phyloP scores from a whole-genome alignment of 2,888 invertebrate species.

The Pseudococcus longispinus region DNA sequence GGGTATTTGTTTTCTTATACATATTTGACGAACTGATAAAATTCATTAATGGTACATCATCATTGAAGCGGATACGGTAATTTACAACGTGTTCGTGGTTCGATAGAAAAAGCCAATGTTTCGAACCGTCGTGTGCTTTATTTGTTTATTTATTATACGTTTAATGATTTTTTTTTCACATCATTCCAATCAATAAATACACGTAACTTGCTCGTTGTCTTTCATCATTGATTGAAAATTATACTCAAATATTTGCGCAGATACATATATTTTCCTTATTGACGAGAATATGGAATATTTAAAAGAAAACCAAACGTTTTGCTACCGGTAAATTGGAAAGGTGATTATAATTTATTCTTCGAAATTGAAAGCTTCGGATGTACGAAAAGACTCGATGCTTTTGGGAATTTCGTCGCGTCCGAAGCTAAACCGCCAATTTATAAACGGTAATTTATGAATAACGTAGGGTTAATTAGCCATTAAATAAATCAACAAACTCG shows the following conservation, averaged over 20 bases:
- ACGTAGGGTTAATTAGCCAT: no score
- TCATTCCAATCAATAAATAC: conserved; percentile 2
- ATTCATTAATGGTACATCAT: conserved; percentile 8
- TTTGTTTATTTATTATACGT: neutral
- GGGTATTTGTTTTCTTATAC: neutral
- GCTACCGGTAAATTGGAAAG: no score
- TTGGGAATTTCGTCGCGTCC: no score
- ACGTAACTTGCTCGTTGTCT: neutral
- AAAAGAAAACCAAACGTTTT: no score
- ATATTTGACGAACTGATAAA: conserved; percentile 3
- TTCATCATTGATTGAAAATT: conserved; percentile 3
- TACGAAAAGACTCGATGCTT: no score
- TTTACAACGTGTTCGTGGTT: neutral
- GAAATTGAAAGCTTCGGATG: no score
- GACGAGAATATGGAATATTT: no score
- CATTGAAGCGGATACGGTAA: neutral
- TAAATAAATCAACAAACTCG: no score
- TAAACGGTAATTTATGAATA: no score
- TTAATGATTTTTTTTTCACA: neutral
- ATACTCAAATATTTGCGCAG: neutral
- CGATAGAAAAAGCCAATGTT: neutral
- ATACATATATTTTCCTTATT: neutral
- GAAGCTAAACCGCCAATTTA: no score
- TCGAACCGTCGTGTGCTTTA: neutral
- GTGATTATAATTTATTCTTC: no score